Evolutionary conservation across 2,113 vertebrate genomes (phyloP), one percentile per base, ranked within the genome.

Genomic region (Prinia subflava): DNA sequence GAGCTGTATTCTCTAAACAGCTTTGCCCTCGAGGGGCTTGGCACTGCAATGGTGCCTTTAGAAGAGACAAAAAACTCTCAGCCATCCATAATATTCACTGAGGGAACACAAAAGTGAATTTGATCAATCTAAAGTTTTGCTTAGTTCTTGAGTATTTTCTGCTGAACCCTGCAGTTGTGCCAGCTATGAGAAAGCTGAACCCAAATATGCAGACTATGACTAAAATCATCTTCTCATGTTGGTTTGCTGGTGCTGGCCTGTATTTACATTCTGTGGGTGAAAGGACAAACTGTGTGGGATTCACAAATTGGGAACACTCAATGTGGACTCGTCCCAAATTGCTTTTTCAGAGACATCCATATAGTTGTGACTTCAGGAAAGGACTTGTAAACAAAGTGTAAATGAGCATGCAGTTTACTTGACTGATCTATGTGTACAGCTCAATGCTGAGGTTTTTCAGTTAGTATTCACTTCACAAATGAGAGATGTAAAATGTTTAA

Each of bases 381-480:
- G 79, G 55, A 47, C 47, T 79, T 49, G 13, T 1, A 70, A 82
- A 44, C 30, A 20, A 83, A 83, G 81, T 70, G 42, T 24, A 85
- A 73, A 83, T 39, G 80, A 81, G 60, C 30, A 2, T 60, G 76
- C 27, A 59, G 53, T 78, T 79, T 57, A 17, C 35, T 49, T 50
- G 68, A 75, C 31, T 87, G 87, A 91, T 78, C 74, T 50, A 16
- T 63, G 63, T 52, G 47, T 64, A 60, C 39, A 69, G 64, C 62
- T 92, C 42, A 87, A 63, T 82, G 62, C 49, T 46, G 80, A 53
- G 23, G 15, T 9, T 89, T 95, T 90, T 64, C 77, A 69, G 21
- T 92, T 94, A 85, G 69, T 64, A 92, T 95, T 96, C 94, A 35
- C 85, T 84, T 91, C 76, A 85, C 77, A 90, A 83, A 95, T 88